Evolutionary conservation across 2,113 vertebrate genomes (phyloP).

Genomic region (Colinus virginianus): DNA sequence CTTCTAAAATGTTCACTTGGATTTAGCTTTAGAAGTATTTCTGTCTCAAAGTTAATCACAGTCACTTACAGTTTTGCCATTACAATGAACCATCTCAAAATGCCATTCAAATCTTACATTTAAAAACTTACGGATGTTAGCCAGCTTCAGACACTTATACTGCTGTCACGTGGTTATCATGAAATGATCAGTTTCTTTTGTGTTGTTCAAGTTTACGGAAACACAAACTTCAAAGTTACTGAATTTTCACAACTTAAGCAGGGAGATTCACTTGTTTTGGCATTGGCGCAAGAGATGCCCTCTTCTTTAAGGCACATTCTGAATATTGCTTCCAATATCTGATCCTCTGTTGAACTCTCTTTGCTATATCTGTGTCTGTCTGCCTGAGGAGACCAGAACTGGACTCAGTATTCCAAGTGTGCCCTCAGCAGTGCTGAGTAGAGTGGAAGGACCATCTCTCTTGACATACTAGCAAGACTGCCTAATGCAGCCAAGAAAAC

Average conservation of each 20-base stretch:
- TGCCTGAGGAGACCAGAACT: not conserved
- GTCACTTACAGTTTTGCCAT: not conserved
- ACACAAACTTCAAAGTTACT: not conserved
- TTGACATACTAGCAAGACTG: not conserved
- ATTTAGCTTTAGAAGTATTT: not conserved
- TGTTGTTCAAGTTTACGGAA: slow-evolving; percentile 4
- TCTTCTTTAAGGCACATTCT: not conserved
- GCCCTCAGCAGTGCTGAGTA: not conserved
- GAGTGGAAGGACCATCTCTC: not conserved
- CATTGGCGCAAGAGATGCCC: not conserved
- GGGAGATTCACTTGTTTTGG: not conserved
- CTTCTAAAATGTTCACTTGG: not conserved
- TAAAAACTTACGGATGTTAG: not conserved
- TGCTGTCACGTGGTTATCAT: not conserved
- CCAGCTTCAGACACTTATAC: not conserved
- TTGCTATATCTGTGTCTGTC: not conserved
- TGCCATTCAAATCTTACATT: not conserved
- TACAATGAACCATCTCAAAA: not conserved
- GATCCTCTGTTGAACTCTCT: not conserved
- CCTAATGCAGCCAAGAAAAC: not conserved
- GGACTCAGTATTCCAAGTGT: not conserved
- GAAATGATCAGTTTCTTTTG: not conserved
- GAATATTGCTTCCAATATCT: not conserved
- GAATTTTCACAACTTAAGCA: not conserved
- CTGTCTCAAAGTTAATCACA: not conserved